These are phyloP conservation scores for Gorsachius goisagi DNA, from an alignment of 2,113 vertebrate genomes.

Conservation along the genomic window DNA sequence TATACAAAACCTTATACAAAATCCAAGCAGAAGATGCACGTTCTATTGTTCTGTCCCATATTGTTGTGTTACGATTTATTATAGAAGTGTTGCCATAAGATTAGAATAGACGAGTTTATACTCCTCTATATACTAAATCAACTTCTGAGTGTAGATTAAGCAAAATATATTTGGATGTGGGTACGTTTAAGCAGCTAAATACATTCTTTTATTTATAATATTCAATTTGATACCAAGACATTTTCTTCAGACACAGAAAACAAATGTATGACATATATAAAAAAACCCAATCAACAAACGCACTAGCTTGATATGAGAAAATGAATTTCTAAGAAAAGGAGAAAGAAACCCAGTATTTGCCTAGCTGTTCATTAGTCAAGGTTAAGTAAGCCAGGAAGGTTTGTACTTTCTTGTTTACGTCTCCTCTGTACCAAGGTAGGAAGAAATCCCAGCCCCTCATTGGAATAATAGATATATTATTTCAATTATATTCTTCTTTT, in stretches of 20 bases:
- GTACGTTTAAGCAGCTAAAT: background rate
- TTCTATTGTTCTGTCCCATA: background rate
- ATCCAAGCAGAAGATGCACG: background rate
- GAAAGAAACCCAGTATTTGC: background rate
- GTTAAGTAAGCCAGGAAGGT: background rate
- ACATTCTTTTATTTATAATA: background rate
- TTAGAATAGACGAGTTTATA: background rate
- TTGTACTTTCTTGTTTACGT: background rate
- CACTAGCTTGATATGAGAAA: background rate
- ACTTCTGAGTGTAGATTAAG: background rate
- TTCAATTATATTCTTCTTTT: background rate
- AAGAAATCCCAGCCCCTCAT: background rate
- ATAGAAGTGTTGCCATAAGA: background rate
- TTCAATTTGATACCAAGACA: background rate
- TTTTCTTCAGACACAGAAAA: background rate
- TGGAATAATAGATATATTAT: background rate
- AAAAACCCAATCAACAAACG: fast-evolving
- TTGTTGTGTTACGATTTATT: background rate
- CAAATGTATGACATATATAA: background rate
- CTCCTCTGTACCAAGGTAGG: background rate
- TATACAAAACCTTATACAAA: background rate
- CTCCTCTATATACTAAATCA: background rate
- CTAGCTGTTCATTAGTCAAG: background rate
- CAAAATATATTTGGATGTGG: background rate
- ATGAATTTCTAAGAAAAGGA: background rate